Percentiles rank a stretch among this genome's conserved stretches.
Conservation (phyloP, 2,113 vertebrate species). For the Campylomormyrus tamandua region DNA sequence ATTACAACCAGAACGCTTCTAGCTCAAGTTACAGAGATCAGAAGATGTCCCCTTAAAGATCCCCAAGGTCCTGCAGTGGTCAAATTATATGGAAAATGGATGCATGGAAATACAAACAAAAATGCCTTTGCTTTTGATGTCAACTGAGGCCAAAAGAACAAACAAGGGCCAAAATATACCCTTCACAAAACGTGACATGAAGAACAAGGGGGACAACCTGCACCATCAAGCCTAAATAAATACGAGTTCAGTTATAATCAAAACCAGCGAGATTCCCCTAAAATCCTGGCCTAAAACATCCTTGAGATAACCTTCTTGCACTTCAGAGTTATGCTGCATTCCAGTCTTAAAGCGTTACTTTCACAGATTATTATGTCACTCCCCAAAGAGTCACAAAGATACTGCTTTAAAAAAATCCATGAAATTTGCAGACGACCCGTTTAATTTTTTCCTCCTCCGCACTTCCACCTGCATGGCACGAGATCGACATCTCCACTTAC, state of each 20-base stretch:
- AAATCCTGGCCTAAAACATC: neutral
- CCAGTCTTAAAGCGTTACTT: neutral
- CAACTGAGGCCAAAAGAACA: neutral
- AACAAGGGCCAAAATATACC: neutral
- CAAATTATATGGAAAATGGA: neutral
- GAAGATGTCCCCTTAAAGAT: neutral
- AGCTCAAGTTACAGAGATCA: neutral
- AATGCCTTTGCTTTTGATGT: neutral
- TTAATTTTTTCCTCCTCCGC: neutral
- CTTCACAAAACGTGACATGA: neutral
- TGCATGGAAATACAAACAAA: neutral
- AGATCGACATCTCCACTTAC: neutral
- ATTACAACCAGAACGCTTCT: neutral
- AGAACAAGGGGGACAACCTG: neutral
- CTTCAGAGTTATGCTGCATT: neutral
- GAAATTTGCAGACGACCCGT: neutral
- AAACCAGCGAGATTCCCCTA: neutral
- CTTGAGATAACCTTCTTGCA: neutral
- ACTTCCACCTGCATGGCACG: neutral
- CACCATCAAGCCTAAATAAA: neutral
- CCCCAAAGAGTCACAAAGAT: neutral
- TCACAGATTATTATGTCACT: neutral
- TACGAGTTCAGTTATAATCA: neutral
- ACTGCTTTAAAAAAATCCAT: neutral
- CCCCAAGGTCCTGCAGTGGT: neutral